Conservation (phyloP, 2,113 vertebrate genomes). For the Genyomyrus donnyi region DNA sequence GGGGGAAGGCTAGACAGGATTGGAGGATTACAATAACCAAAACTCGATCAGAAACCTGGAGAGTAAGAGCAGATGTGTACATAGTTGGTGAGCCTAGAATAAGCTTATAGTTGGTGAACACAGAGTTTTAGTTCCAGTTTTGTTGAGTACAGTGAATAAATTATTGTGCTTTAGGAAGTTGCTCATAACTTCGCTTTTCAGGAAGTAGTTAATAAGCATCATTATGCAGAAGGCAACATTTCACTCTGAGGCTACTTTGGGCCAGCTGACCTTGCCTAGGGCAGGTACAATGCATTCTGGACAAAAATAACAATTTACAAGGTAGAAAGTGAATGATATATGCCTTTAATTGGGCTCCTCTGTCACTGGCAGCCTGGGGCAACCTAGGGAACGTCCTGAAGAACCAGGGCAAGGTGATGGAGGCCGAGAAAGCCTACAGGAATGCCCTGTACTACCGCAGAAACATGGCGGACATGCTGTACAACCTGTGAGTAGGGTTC, state of each 20-base stretch:
- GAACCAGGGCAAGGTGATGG: conserved; percentile 91
- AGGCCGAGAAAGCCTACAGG: conserved; percentile 92
- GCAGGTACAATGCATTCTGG: background rate
- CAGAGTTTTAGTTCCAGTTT: background rate
- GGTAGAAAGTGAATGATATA: background rate
- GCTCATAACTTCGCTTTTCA: background rate
- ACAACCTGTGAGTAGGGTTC: conserved; percentile 69
- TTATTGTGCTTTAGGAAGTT: background rate
- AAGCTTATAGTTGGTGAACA: background rate
- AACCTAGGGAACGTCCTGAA: conserved; percentile 69
- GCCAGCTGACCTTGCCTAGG: background rate
- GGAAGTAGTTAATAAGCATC: background rate
- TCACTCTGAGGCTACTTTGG: background rate
- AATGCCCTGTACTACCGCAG: conserved; percentile 95
- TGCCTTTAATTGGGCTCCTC: conserved; percentile 23
- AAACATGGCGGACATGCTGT: conserved; percentile 99
- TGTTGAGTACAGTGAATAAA: background rate
- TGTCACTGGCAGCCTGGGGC: conserved; percentile 73
- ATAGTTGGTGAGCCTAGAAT: background rate
- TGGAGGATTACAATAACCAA: background rate
- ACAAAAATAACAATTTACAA: background rate
- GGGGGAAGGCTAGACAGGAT: background rate
- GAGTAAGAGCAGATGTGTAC: background rate
- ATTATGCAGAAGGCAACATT: background rate
- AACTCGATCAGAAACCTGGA: background rate